Evolutionary conservation across 2,113 vertebrate species (phyloP).

Genomic region (Gnathonemus echidnorhynchus): DNA sequence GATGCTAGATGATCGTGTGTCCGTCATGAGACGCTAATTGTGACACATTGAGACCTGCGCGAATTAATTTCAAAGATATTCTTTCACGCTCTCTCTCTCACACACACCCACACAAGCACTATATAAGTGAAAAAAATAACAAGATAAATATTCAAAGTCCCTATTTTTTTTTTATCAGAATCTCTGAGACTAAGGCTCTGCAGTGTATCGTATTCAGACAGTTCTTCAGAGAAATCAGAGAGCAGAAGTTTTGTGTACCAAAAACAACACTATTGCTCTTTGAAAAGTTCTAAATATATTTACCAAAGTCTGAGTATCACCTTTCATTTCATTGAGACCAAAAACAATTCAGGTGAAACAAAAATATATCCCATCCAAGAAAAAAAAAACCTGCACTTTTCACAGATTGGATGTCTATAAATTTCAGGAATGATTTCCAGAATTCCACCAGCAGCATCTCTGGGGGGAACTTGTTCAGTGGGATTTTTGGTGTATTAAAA

Average conservation of each 20-base stretch:
- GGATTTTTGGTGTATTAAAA: not conserved
- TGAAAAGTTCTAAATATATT: not conserved
- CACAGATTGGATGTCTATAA: not conserved
- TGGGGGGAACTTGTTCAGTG: not conserved
- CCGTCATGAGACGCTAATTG: not conserved
- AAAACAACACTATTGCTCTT: not conserved
- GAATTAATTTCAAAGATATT: constrained; percentile 9
- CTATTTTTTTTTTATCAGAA: not conserved
- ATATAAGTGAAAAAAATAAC: not conserved
- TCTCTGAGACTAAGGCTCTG: not conserved
- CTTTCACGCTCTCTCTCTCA: constrained; percentile 2
- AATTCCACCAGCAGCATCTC: not conserved
- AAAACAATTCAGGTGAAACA: not conserved
- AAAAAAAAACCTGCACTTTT: not conserved
- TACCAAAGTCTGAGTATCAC: not conserved
- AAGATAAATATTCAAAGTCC: constrained; percentile 8
- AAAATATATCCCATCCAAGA: not conserved
- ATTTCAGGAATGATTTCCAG: not conserved
- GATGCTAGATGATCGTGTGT: not conserved
- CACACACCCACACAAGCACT: constrained; percentile 13
- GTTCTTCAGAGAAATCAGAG: not conserved
- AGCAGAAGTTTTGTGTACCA: not conserved
- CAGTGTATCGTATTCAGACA: not conserved
- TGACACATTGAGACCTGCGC: constrained; percentile 2
- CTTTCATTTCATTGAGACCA: not conserved